Conservation (phyloP, 1,140 invertebrate species). For the Planococcus citri region DNA sequence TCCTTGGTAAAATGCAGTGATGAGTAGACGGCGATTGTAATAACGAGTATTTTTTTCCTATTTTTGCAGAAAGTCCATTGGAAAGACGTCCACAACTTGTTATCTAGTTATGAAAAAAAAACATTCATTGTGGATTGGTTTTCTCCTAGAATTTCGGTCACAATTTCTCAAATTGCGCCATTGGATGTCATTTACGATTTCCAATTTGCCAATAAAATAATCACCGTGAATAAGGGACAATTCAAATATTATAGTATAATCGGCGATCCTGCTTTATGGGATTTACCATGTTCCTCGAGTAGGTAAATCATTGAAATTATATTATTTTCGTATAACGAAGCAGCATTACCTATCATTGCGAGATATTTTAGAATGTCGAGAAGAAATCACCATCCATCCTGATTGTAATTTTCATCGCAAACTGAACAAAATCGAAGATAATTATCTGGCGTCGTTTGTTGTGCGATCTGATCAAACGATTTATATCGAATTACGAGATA, state of each 20-base stretch:
- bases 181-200: too few relatives aligned
- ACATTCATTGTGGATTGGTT: too few relatives aligned
- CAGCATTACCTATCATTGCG: not conserved
- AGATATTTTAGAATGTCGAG: not conserved
- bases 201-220: not conserved
- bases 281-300: constrained; percentile 16
- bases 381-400: constrained; percentile 10
- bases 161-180: not conserved
- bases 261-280: constrained; percentile 21
- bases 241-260: constrained; percentile 22
- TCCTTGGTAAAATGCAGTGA: too few relatives aligned
- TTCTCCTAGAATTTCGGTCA: not conserved
- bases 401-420: constrained; percentile 16
- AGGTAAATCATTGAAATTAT: not conserved
- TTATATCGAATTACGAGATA: constrained; percentile 10
- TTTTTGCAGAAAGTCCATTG: too few relatives aligned
- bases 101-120: too few relatives aligned
- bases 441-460: constrained; percentile 2
- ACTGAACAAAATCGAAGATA: constrained; percentile 13
- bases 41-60: too few relatives aligned
- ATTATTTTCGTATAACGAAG: not conserved
- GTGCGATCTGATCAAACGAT: constrained; percentile 13
- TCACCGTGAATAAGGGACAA: not conserved
- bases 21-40: too few relatives aligned
- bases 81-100: too few relatives aligned